A percentile compares a stretch with the other conserved stretches of the same genome.
Evolutionary conservation across 2,797 vertebrate genomes (phyloP).

Genomic region (Heterohyrax brucei): DNA sequence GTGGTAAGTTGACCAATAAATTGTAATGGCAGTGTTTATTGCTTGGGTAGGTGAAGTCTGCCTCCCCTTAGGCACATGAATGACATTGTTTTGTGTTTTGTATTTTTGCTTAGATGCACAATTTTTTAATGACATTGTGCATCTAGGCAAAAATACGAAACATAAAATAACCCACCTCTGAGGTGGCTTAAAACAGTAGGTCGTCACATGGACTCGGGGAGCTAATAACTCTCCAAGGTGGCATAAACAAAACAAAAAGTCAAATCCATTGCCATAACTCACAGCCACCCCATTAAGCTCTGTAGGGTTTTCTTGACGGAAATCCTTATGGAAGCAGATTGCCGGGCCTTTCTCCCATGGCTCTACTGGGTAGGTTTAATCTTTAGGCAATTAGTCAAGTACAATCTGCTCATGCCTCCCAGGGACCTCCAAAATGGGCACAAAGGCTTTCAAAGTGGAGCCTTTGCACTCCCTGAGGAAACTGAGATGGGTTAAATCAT

Average conservation of each 20-base stretch:
- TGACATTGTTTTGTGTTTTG: too few relatives aligned
- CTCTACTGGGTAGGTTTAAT: not conserved
- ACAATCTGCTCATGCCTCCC: not conserved
- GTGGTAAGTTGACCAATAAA: constrained; percentile 75
- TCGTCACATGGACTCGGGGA: not conserved
- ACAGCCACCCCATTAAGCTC: not conserved
- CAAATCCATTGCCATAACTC: not conserved
- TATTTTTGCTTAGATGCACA: too few relatives aligned
- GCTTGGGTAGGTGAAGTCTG: constrained; percentile 65
- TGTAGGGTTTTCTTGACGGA: not conserved
- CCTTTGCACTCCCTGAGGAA: not conserved
- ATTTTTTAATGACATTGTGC: not conserved
- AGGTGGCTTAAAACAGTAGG: not conserved
- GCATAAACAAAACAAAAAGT: not conserved
- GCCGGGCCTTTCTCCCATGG: not conserved
- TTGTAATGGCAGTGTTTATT: constrained; percentile 73
- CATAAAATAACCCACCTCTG: not conserved
- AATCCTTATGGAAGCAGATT: not conserved
- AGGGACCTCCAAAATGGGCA: not conserved
- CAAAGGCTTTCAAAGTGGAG: constrained; percentile 12
- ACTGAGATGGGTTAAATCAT: not conserved
- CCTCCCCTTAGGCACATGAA: constrained; percentile 42
- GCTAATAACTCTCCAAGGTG: not conserved
- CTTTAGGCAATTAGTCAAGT: not conserved
- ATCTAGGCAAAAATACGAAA: constrained; percentile 52